phyloP scores from a whole-genome alignment of 2,113 vertebrate genomes.

The Campylomormyrus tamandua region DNA sequence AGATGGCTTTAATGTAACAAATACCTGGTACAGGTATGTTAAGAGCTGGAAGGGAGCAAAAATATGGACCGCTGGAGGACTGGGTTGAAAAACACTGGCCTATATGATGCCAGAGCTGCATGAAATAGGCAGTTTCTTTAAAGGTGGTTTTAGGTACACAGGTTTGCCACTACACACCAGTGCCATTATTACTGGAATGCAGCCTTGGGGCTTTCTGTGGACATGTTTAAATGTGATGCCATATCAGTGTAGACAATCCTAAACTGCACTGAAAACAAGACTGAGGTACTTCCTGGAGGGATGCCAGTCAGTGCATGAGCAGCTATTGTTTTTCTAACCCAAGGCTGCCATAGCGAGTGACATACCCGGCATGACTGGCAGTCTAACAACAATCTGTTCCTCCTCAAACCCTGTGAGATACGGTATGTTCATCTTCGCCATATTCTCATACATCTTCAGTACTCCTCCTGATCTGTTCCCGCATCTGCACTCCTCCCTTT shows the following conservation, averaged over 20 bases:
- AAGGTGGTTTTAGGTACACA: background rate
- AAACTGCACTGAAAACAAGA: background rate
- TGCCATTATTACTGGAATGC: background rate
- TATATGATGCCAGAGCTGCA: background rate
- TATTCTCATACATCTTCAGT: background rate
- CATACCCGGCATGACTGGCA: background rate
- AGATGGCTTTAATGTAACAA: background rate
- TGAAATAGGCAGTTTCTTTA: background rate
- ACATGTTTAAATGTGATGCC: background rate
- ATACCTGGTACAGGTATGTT: background rate
- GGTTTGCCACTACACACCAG: background rate
- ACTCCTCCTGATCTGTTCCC: background rate
- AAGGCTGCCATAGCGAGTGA: constrained; percentile 8
- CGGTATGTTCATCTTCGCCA: background rate
- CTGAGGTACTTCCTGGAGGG: background rate
- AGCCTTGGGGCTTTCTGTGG: background rate
- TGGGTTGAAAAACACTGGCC: background rate
- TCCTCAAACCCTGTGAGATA: background rate
- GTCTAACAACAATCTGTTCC: background rate
- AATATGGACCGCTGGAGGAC: background rate
- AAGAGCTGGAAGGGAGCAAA: background rate
- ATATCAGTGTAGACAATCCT: background rate
- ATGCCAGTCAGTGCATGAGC: background rate
- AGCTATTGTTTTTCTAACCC: background rate
- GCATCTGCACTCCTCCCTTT: background rate